Evolutionary conservation across 2,888 invertebrate species (phyloP).

Genomic region (Ceramica pisi): DNA sequence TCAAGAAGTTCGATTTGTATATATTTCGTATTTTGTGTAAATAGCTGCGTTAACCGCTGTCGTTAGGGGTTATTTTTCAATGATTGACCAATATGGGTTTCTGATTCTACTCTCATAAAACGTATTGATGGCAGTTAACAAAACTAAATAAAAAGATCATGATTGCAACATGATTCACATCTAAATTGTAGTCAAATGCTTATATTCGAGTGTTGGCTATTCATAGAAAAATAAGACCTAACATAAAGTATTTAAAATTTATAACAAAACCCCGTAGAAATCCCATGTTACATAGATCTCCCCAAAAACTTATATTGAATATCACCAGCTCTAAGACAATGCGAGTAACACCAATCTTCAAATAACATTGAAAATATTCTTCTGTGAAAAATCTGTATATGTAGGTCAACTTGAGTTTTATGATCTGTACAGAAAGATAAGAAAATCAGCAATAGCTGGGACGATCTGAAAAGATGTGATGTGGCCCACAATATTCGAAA

Average conservation of each 20-base stretch:
- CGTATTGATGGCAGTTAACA: neutral
- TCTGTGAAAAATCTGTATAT: slow-evolving; percentile 21
- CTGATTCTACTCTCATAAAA: neutral
- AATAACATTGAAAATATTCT: neutral
- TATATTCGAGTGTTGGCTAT: neutral
- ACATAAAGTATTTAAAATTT: slow-evolving; percentile 28
- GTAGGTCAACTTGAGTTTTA: slow-evolving; percentile 33
- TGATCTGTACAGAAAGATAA: slow-evolving; percentile 13
- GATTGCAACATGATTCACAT: neutral
- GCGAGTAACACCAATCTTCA: slow-evolving; percentile 42
- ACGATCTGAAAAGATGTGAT: neutral
- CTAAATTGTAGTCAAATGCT: neutral
- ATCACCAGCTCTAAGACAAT: slow-evolving; percentile 23
- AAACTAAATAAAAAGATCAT: neutral
- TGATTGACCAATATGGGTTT: neutral
- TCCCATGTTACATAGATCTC: slow-evolving; percentile 45
- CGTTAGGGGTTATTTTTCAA: slow-evolving; percentile 15
- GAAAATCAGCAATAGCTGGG: neutral
- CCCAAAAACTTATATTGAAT: slow-evolving; percentile 18
- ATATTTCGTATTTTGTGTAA: slow-evolving; percentile 45
- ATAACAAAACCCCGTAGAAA: slow-evolving; percentile 37
- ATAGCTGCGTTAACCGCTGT: slow-evolving; percentile 21
- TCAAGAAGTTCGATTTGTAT: slow-evolving; percentile 29
- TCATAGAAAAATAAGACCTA: slow-evolving; percentile 15
- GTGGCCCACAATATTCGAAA: slow-evolving; percentile 5